These are phyloP conservation scores for Forbesichthys agassizii DNA, from an alignment of 2,113 vertebrate species.

Conservation along the genomic window DNA sequence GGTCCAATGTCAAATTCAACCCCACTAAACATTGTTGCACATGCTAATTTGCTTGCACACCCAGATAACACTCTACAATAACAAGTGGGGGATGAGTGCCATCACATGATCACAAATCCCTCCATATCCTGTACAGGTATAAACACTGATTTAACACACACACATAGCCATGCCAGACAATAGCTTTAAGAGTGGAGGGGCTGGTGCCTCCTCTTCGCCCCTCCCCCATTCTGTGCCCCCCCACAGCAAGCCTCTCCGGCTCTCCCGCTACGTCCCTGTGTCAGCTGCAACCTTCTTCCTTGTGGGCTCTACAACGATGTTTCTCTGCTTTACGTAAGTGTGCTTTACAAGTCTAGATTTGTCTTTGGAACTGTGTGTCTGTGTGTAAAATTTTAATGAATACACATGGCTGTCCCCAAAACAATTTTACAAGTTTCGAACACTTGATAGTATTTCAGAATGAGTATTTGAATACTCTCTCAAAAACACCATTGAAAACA, in stretches of 20 bases:
- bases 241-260: slow-evolving; percentile 65
- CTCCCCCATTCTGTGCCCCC: slow-evolving; percentile 79
- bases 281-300: slow-evolving; percentile 94
- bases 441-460: no score
- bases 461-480: no score
- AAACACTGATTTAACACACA: not conserved
- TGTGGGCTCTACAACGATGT: slow-evolving; percentile 95
- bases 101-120: not conserved
- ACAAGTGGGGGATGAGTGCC: not conserved
- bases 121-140: not conserved
- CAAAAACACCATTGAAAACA: no score
- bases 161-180: slow-evolving; percentile 71
- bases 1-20: no score
- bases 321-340: slow-evolving; percentile 99
- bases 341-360: no score
- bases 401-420: no score
- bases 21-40: no score
- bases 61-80: no score
- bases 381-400: no score
- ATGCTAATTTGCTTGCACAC: no score
- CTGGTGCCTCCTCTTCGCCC: slow-evolving; percentile 74
- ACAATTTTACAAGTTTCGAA: no score
- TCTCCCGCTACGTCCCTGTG: slow-evolving; percentile 94
- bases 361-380: no score
- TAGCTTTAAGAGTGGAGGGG: slow-evolving; percentile 73